Base-by-base conservation (phyloP, 2,797 vertebrate species). In the Periophthalmus magnuspinnatus region DNA sequence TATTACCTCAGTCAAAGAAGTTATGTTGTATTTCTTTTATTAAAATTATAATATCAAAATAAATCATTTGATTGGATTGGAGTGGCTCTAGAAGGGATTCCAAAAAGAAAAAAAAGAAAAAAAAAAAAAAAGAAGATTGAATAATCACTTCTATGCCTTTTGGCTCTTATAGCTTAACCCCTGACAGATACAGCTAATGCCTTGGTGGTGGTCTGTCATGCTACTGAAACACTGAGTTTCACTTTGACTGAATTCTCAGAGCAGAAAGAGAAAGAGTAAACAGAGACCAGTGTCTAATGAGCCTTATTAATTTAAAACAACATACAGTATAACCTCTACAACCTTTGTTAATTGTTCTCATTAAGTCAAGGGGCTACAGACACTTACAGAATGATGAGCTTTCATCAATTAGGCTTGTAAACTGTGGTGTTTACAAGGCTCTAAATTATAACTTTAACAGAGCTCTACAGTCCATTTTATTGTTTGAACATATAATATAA, bases 351-450 rank as follows among this genome's bases (percentile, higher is more conserved):
- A 47, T 48, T 48, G 52, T 82, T 73, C 82, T 78, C 70, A 72
- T 68, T 73, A 54, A 65, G 45, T 60, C 69, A 76, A 38, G 21
- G 63, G 61, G 50, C 66, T 38, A 56, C 69, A 67, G 65, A 78
- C 24, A 70, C 65, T 66, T 67, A 76, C 75, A 65, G 22, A 76
- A 82, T 68, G 67, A 84, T 80, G 88, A 77, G 83, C 81, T 80
- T 81, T 67, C 78, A 71, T 78, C 80, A 85, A 76, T 66, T 36
- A 64, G 65, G 65, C 70, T 64, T 63, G 78, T 65, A 81, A 81
- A 61, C 71, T 67, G 45, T 59, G 74, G n/a, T 69, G 56, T 72
- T 66, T 57, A 38, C 1, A 2, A 54, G 71, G n/a, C 68, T 69
- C 34, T 32, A 22, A 55, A 55, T 22, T 22, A 55, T 13, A 48